A percentile compares a stretch with the other conserved stretches of the same genome.
Evolutionary conservation across 2,113 vertebrate genomes (phyloP).

Genomic region (Chrysemys picta): DNA sequence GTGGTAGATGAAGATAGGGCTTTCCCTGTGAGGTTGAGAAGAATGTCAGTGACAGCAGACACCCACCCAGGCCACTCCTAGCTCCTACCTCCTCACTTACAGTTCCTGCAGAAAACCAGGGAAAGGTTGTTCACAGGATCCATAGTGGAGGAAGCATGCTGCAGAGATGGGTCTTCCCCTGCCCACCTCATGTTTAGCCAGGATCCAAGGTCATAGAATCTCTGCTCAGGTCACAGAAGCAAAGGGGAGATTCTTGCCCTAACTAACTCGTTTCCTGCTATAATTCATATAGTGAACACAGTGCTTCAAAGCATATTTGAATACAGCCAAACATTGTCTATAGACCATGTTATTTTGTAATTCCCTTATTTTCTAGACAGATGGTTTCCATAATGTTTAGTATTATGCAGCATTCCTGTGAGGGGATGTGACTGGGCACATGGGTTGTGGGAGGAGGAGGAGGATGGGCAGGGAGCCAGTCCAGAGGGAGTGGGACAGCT

Average conservation of each 20-base stretch:
- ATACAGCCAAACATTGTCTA: slow-evolving; percentile 14
- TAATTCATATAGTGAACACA: neutral
- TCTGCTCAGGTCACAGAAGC: neutral
- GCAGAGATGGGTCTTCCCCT: neutral
- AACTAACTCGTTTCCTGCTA: neutral
- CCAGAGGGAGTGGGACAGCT: slow-evolving; percentile 18
- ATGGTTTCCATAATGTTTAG: slow-evolving; percentile 51
- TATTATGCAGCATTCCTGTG: slow-evolving; percentile 28
- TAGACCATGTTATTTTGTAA: slow-evolving; percentile 40
- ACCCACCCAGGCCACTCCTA: neutral
- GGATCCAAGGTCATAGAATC: neutral
- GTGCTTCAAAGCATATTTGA: slow-evolving; percentile 25
- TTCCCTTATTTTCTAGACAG: slow-evolving; percentile 54
- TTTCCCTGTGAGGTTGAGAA: too few species aligned
- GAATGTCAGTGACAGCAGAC: neutral
- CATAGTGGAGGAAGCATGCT: too few species aligned
- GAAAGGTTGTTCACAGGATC: neutral
- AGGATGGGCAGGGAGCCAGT: slow-evolving; percentile 41
- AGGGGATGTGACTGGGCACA: slow-evolving; percentile 61
- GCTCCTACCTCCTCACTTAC: neutral
- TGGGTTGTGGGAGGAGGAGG: slow-evolving; percentile 70
- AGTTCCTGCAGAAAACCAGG: neutral
- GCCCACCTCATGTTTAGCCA: neutral
- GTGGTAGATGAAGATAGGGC: neutral
- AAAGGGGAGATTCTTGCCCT: neutral